These are phyloP conservation scores for Ctena decussata DNA, from an alignment of 2,888 invertebrate genomes.

Conservation along the genomic window DNA sequence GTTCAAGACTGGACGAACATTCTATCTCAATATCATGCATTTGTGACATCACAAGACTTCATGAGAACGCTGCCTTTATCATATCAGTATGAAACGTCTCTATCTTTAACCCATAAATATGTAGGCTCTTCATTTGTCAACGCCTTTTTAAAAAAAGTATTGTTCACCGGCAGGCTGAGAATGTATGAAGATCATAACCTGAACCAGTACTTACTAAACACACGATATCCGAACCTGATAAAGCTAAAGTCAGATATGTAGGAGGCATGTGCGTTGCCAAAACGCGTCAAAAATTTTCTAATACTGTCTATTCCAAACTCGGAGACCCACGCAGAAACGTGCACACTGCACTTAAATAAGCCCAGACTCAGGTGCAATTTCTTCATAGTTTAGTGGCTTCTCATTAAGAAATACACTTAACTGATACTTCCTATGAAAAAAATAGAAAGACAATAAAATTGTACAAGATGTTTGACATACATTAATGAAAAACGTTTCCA, in stretches of 20 bases:
- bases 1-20: slow-evolving; percentile 17
- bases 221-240: slow-evolving; percentile 31
- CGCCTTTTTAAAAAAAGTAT: not conserved
- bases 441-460: slow-evolving; percentile 38
- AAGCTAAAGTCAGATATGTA: slow-evolving; percentile 41
- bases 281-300: slow-evolving; percentile 7
- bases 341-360: not conserved
- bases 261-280: slow-evolving; percentile 47
- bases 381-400: not conserved
- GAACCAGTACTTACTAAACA: not conserved
- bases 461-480: slow-evolving; percentile 35
- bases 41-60: not conserved
- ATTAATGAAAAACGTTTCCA: slow-evolving; percentile 32
- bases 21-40: slow-evolving; percentile 11
- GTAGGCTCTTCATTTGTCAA: not conserved
- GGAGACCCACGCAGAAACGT: slow-evolving; percentile 7
- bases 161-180: not conserved
- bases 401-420: not conserved
- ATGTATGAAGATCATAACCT: not conserved
- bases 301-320: slow-evolving; percentile 1
- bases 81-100: not conserved
- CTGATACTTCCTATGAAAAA: slow-evolving; percentile 38
- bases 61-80: not conserved
- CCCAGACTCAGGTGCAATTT: not conserved
- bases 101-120: not conserved